phyloP scores from a whole-genome alignment of 2,888 invertebrate genomes.

The Seira musarum region DNA sequence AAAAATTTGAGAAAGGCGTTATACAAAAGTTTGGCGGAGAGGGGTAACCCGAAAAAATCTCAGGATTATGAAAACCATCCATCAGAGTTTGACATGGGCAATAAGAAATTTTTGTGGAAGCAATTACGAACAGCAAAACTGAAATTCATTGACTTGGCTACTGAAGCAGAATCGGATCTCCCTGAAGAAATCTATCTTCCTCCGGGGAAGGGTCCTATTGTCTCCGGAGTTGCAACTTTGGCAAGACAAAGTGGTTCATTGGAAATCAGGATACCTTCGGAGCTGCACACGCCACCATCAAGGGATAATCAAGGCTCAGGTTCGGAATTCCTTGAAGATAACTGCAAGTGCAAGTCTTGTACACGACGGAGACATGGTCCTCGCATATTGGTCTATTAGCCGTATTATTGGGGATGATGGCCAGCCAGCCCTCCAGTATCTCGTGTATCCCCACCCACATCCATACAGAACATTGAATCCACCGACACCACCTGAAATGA shows the following conservation, averaged over 20 bases:
- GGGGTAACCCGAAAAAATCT: neutral
- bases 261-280: slow-evolving; percentile 64
- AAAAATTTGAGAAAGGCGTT: slow-evolving; percentile 65
- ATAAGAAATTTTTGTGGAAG: slow-evolving; percentile 61
- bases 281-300: slow-evolving; percentile 53
- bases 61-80: neutral
- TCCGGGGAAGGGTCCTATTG: slow-evolving; percentile 60
- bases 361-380: slow-evolving; percentile 63
- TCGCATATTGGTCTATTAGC: slow-evolving; percentile 68
- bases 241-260: slow-evolving; percentile 54
- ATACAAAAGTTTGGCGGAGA: slow-evolving; percentile 63
- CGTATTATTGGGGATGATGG: slow-evolving; percentile 61
- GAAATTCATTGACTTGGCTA: slow-evolving; percentile 53
- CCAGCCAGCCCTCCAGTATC: slow-evolving; percentile 65
- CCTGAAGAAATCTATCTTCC: slow-evolving; percentile 61
- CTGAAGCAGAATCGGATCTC: slow-evolving; percentile 41
- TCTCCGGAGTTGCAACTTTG: slow-evolving; percentile 64
- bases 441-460: slow-evolving; percentile 64
- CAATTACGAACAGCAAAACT: slow-evolving; percentile 59
- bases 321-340: slow-evolving; percentile 15
- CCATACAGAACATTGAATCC: slow-evolving; percentile 36
- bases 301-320: slow-evolving; percentile 34
- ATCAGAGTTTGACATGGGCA: neutral
- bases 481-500: slow-evolving; percentile 65
- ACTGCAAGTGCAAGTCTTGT: slow-evolving; percentile 66